Evolutionary conservation across 2,113 vertebrate genomes (phyloP), one percentile per base, ranked within the genome.

Genomic region (Ranitomeya variabilis): DNA sequence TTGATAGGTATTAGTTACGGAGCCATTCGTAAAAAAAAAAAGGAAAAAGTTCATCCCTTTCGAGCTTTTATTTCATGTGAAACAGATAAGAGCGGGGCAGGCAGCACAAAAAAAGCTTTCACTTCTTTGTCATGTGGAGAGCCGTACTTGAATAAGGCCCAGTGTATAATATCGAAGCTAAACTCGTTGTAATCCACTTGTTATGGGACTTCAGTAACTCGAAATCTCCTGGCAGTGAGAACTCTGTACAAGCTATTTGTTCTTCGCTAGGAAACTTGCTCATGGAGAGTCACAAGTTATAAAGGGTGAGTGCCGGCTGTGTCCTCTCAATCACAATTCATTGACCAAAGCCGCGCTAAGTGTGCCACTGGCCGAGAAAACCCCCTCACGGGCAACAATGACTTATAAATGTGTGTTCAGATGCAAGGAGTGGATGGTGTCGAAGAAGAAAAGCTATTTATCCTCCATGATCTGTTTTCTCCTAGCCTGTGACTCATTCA

Each of bases 61-160:
- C 26, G 52, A 59, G 59, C 82, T 89, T 89, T 89, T 83, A 84
- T 78, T 89, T 85, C 73, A 78, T 89, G 82, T 67, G 87, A 84
- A 45, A 69, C 71, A 89, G 87, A 89, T 89, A 85, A 89, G 76
- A 31, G 74, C 59, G 62, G 57, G 55, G 71, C 87, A 84, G 69
- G 76, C 54, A 84, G 79, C 76, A 89, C 81, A 89, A 78, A 88
- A 76, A 55, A 79, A 69, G 80, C 76, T 79, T 89, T 89, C 73
- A 89, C 45, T 45, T 31, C 82, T 85, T 84, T 89, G 87, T 85
- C 31, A 59, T 69, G 66, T 88, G 79, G 73, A 88, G 80, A 83
- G 86, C 26, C 19, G 19, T 14, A 21, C 31, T 21, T 88, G 87
- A 88, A 88, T 88, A 82, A 37, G 66, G 76, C 57, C 55, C 80